Conservation (phyloP, 2,797 vertebrate genomes). For the Alca torda region DNA sequence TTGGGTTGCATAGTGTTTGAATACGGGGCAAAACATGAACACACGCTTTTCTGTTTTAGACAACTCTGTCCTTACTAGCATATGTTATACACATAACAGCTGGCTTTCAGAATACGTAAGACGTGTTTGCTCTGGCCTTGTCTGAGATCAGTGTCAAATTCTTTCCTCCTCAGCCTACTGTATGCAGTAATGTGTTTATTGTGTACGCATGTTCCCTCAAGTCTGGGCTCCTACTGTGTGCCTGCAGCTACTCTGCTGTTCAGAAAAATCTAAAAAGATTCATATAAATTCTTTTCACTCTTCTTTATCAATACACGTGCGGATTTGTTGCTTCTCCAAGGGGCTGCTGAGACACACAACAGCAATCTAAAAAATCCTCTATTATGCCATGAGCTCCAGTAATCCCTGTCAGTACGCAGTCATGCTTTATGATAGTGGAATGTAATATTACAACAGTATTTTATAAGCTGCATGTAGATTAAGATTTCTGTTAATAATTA, state of each 20-base stretch:
- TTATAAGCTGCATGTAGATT: constrained; percentile 14
- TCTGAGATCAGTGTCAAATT: background rate
- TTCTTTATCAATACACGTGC: background rate
- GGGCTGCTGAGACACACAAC: background rate
- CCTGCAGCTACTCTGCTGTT: background rate
- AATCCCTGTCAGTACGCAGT: constrained; percentile 29
- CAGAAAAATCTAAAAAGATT: background rate
- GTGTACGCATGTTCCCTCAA: background rate
- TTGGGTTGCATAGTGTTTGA: background rate
- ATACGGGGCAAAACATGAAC: background rate
- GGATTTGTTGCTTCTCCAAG: background rate
- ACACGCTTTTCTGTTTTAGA: background rate
- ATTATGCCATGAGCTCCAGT: background rate
- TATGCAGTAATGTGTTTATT: background rate
- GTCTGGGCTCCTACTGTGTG: background rate
- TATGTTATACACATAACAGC: background rate
- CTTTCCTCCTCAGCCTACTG: background rate
- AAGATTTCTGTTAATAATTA: constrained; percentile 49
- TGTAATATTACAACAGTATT: constrained; percentile 5
- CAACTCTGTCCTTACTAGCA: background rate
- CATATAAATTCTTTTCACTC: background rate
- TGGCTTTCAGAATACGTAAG: background rate
- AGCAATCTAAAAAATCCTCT: background rate
- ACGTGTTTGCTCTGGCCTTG: background rate
- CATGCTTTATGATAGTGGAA: background rate